Conservation (phyloP, 2,113 vertebrate genomes). For the Arothron firmamentum region DNA sequence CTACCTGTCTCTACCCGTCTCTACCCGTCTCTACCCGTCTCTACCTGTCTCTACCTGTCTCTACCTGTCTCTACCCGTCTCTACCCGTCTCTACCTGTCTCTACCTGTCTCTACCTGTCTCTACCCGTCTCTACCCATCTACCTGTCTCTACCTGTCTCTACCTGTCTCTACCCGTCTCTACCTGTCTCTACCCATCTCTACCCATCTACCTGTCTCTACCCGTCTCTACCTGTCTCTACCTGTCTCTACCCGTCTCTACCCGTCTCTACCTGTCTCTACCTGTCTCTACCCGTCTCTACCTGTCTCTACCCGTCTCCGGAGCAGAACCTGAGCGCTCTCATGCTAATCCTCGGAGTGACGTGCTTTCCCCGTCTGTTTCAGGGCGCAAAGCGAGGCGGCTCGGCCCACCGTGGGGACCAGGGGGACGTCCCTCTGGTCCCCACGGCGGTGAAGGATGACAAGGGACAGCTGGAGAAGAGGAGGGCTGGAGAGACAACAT, state of each 20-base stretch:
- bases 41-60: slow-evolving; percentile 39
- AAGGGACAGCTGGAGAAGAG: slow-evolving; percentile 47
- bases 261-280: slow-evolving; percentile 47
- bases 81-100: no score
- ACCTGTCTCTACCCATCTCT: slow-evolving; percentile 39
- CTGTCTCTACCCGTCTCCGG: slow-evolving; percentile 42
- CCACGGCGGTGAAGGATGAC: slow-evolving; percentile 48
- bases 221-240: no score
- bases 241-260: slow-evolving; percentile 36
- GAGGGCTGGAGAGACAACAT: slow-evolving; percentile 13
- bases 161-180: slow-evolving; percentile 39
- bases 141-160: no score
- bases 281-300: slow-evolving; percentile 42
- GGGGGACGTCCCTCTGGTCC: slow-evolving; percentile 3
- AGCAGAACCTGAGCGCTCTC: slow-evolving; percentile 34
- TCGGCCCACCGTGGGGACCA: slow-evolving; percentile 28
- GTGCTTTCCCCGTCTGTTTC: slow-evolving; percentile 56
- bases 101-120: slow-evolving; percentile 39
- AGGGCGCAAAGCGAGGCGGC: slow-evolving; percentile 49
- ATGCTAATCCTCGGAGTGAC: slow-evolving; percentile 44
- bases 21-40: slow-evolving; percentile 39
- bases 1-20: slow-evolving; percentile 40
- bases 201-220: slow-evolving; percentile 47
- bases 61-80: slow-evolving; percentile 39
- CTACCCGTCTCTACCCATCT: slow-evolving; percentile 18